These are phyloP conservation scores for Mactromeris polynyma DNA, from an alignment of 2,888 invertebrate species.

Conservation along the genomic window DNA sequence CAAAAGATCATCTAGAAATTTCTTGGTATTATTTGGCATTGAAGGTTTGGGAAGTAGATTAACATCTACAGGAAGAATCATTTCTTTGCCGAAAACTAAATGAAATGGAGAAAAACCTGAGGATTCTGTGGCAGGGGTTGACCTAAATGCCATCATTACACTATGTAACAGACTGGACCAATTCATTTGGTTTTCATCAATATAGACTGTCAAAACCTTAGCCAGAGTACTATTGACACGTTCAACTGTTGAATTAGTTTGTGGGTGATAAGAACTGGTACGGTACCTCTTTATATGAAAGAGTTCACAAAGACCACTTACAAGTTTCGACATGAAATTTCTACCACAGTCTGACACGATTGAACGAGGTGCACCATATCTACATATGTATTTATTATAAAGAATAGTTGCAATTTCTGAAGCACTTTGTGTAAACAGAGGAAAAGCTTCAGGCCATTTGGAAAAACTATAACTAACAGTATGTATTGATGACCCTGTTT, in stretches of 20 bases:
- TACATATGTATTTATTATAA: conserved; percentile 47
- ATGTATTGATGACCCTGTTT: conserved; percentile 45
- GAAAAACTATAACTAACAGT: conserved; percentile 46
- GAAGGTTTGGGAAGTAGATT: conserved; percentile 42
- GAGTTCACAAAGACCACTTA: conserved; percentile 59
- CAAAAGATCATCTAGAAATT: conserved; percentile 32
- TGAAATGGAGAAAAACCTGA: conserved; percentile 55
- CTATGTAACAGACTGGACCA: conserved; percentile 35
- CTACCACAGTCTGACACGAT: conserved; percentile 41
- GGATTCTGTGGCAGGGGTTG: conserved; percentile 55
- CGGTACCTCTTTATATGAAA: conserved; percentile 61
- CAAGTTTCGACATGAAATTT: conserved; percentile 67
- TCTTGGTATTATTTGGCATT: conserved; percentile 24
- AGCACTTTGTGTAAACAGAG: conserved; percentile 47
- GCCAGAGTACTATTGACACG: conserved; percentile 55
- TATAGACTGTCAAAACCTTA: conserved; percentile 37
- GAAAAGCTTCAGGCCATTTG: conserved; percentile 49
- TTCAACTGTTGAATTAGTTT: conserved; percentile 58
- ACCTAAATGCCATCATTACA: conserved; percentile 66
- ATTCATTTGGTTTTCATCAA: conserved; percentile 36
- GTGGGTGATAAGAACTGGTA: conserved; percentile 62
- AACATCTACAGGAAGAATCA: conserved; percentile 43
- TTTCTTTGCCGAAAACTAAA: conserved; percentile 55
- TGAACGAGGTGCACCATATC: conserved; percentile 40
- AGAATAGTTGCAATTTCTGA: conserved; percentile 38